phyloP scores from a whole-genome alignment of 2,797 vertebrate species.

The Aplochiton taeniatus region DNA sequence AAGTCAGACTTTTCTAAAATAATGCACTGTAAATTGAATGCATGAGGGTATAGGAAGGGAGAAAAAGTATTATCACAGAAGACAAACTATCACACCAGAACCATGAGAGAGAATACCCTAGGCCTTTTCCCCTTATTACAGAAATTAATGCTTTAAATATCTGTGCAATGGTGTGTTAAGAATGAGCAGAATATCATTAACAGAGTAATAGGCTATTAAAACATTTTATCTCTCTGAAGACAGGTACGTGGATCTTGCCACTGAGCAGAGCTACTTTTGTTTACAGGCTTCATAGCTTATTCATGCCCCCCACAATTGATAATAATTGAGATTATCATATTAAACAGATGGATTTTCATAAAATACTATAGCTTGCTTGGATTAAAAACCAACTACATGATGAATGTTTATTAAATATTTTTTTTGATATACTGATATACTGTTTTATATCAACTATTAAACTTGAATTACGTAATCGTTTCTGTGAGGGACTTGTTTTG shows the following conservation, averaged over 20 bases:
- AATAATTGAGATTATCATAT: constrained; percentile 78
- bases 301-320: constrained; percentile 70
- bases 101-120: constrained; percentile 71
- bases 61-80: constrained; percentile 58
- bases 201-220: constrained; percentile 84
- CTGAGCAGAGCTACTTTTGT: constrained; percentile 75
- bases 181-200: constrained; percentile 88
- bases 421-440: background rate
- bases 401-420: constrained; percentile 52
- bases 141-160: constrained; percentile 92
- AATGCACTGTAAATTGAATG: constrained; percentile 28
- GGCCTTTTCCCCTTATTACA: constrained; percentile 80
- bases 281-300: constrained; percentile 60
- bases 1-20: background rate
- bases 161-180: constrained; percentile 89
- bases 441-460: background rate
- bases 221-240: constrained; percentile 77
- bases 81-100: constrained; percentile 59
- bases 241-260: constrained; percentile 77
- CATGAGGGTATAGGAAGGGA: constrained; percentile 30
- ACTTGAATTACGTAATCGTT: background rate
- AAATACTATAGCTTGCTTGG: constrained; percentile 48
- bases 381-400: constrained; percentile 55
- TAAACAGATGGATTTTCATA: constrained; percentile 75
- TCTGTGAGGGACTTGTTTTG: background rate